These are phyloP conservation scores for Drosophila tsacasi DNA, from an alignment of 1,140 invertebrate genomes.

Conservation along the genomic window DNA sequence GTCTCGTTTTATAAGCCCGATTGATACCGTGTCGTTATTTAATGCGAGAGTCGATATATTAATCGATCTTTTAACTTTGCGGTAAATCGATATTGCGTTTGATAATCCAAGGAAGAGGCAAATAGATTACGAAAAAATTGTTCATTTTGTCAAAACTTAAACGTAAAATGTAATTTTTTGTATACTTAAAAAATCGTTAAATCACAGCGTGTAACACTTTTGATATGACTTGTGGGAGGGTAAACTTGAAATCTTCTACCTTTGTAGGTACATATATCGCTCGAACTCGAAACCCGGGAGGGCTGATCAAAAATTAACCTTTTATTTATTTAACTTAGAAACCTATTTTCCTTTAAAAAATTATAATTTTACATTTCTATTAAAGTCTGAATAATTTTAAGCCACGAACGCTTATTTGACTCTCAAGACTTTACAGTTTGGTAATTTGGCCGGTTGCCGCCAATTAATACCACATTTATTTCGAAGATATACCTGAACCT, in stretches of 20 bases:
- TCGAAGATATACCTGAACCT: slow-evolving; percentile 87
- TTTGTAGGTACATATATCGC: neutral
- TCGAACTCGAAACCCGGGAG: neutral
- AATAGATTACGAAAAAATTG: neutral
- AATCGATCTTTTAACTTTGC: neutral
- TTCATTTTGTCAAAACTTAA: neutral
- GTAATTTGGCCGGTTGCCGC: neutral
- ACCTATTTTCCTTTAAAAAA: neutral
- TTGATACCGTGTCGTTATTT: neutral
- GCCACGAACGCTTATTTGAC: neutral
- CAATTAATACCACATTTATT: slow-evolving; percentile 19
- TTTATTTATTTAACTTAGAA: neutral
- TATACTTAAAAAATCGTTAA: neutral
- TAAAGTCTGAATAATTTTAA: neutral
- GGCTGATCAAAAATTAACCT: neutral
- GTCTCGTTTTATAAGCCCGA: too few species aligned
- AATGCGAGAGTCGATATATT: neutral
- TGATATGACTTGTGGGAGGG: neutral
- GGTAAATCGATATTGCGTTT: neutral
- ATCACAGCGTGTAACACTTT: neutral
- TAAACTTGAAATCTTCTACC: neutral
- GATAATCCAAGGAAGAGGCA: neutral
- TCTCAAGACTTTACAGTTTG: neutral
- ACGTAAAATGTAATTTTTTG: neutral
- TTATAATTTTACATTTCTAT: neutral